A percentile compares a stretch with the other conserved stretches of the same genome.
Evolutionary conservation across 2,888 invertebrate genomes (phyloP).

Genomic region (Eudasyphora cyanicolor): DNA sequence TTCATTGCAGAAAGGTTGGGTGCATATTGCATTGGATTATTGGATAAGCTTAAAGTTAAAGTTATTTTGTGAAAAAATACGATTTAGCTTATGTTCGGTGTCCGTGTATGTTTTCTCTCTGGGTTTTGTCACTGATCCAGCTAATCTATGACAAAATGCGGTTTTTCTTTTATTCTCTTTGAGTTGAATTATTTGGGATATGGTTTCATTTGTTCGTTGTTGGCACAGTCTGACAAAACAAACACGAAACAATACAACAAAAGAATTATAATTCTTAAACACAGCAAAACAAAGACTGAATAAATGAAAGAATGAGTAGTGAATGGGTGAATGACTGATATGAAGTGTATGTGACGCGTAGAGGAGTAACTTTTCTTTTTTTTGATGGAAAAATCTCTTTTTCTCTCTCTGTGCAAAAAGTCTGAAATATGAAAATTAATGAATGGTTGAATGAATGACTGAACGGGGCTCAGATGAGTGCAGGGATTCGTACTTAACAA

Average conservation of each 20-base stretch:
- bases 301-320: conserved; percentile 7
- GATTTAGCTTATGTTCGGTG: not conserved
- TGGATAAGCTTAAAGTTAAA: too few relatives aligned
- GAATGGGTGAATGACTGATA: not conserved
- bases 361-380: not conserved
- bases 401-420: not conserved
- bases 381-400: not conserved
- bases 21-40: too few relatives aligned
- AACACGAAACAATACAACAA: conserved; percentile 31
- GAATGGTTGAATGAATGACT: not conserved
- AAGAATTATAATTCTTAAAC: conserved; percentile 35
- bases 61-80: not conserved
- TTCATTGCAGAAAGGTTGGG: too few relatives aligned
- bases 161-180: too few relatives aligned
- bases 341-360: conserved; percentile 21
- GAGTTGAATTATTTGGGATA: not conserved
- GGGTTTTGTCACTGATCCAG: conserved; percentile 1
- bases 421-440: conserved; percentile 34
- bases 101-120: not conserved
- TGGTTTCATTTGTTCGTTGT: not conserved
- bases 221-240: not conserved
- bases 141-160: conserved; percentile 19
- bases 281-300: conserved; percentile 10
- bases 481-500: not conserved
- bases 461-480: not conserved